Evolutionary conservation across 2,113 vertebrate genomes (phyloP).

Genomic region (Sphaerodactylus townsendi): DNA sequence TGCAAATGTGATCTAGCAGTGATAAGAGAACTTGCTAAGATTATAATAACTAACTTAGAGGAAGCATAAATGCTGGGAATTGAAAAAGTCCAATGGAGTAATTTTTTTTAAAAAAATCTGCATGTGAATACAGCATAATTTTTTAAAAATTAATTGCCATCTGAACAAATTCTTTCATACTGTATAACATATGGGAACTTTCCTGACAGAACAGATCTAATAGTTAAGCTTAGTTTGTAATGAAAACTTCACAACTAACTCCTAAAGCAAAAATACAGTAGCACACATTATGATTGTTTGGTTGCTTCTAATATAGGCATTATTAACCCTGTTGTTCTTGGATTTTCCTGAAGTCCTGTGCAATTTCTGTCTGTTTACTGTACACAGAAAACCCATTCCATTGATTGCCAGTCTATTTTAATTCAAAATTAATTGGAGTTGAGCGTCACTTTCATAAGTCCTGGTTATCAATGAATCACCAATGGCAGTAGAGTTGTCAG

Average conservation of each 20-base stretch:
- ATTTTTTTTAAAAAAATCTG: background rate
- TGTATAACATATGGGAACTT: conserved; percentile 21
- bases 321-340: background rate
- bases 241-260: background rate
- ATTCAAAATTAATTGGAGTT: accelerated
- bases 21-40: conserved; percentile 14
- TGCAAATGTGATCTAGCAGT: conserved; percentile 12
- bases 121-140: conserved; percentile 45
- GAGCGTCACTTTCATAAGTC: background rate
- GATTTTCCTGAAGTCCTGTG: no score
- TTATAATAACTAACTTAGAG: conserved; percentile 20
- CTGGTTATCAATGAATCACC: no score
- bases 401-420: background rate
- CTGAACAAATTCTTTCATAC: conserved; percentile 12
- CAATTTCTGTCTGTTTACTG: no score
- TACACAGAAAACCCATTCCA: background rate
- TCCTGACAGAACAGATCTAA: conserved; percentile 16
- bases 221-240: background rate
- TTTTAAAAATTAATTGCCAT: conserved; percentile 32
- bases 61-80: conserved; percentile 27
- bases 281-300: no score
- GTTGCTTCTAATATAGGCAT: no score
- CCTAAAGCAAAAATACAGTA: no score
- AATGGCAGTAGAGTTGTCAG: no score
- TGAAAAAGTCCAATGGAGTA: background rate